Base-by-base conservation (phyloP, 2,113 vertebrate genomes). In the Eulemur rufifrons region DNA sequence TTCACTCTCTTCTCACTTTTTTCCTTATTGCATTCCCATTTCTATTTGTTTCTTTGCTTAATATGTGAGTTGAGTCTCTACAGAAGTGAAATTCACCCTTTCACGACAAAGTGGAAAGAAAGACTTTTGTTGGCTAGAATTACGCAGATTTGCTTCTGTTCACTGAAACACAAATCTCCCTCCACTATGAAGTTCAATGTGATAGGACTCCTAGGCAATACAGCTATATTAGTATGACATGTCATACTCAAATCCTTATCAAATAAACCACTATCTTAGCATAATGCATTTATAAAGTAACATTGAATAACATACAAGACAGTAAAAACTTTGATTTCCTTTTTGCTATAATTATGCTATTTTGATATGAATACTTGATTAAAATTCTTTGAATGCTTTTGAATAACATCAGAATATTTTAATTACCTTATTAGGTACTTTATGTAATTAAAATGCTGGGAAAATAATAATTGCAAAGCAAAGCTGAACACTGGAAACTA, bases 191-290 rank as follows among this genome's bases (percentile, higher is more conserved):
- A 66, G 59, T 45, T 74, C 15, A 45, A 45, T 37, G 21, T 83
- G 37, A 66, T 54, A 6, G 14, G 17, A 83, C 37, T n/a, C 21
- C 64, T 25, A 37, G 17, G 5, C 12, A 71, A 17, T 32, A 34
- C 5, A 32, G 5, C 6, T 69, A 2, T 50, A 32, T 54, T 34
- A 9, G 0, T 20, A 6, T 50, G 61, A 61, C 8, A 10, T 11
- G 25, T 68, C 4, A 34, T 39, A 69, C 3, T n/a, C 37, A n/a
- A 87, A 27, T 82, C 17, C 13, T 29, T 89, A 45, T 45, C 56
- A 66, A 32, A 83, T 4, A 2, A 27, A 11, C 15, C 6, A 37
- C 8, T 74, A 13, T 66, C 17, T 32, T 23, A 52, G 5, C 7
- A 20, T 87, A 74, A 66, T 56, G 25, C 6, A 39, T 14, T 69